phyloP scores from a whole-genome alignment of 2,888 invertebrate genomes.

The Leptinotarsa tumamoca region DNA sequence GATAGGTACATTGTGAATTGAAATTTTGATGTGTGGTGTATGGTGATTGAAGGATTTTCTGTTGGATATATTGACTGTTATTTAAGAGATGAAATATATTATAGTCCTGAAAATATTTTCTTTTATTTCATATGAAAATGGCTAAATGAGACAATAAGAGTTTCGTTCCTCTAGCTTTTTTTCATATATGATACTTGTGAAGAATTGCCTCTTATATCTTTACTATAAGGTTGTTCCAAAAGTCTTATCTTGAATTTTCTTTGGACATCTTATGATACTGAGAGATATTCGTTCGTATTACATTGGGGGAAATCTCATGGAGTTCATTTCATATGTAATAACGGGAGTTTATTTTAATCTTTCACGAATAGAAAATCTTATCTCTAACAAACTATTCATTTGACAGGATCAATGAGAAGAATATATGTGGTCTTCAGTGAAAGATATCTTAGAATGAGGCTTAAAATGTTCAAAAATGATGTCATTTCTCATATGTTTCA shows the following conservation, averaged over 20 bases:
- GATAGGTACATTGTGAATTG: neutral
- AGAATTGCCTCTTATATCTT: too few species aligned
- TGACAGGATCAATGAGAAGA: neutral
- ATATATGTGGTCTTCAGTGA: neutral
- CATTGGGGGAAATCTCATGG: too few species aligned
- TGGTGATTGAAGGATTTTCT: neutral
- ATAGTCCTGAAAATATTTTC: neutral
- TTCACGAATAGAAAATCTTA: too few species aligned
- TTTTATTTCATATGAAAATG: neutral
- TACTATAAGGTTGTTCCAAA: too few species aligned
- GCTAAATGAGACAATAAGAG: too few species aligned
- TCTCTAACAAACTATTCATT: too few species aligned
- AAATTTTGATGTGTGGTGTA: neutral
- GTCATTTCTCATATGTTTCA: constrained; percentile 68
- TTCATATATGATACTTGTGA: too few species aligned
- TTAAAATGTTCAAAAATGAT: constrained; percentile 64
- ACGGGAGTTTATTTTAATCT: too few species aligned
- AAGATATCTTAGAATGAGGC: constrained; percentile 30
- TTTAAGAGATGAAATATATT: neutral
- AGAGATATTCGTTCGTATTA: too few species aligned
- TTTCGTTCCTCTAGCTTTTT: too few species aligned
- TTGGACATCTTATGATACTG: too few species aligned
- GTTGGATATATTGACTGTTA: constrained; percentile 7
- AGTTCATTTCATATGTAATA: neutral
- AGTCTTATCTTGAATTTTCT: too few species aligned